These are phyloP conservation scores for Albula glossodonta DNA, from an alignment of 2,113 vertebrate species.

Conservation along the genomic window DNA sequence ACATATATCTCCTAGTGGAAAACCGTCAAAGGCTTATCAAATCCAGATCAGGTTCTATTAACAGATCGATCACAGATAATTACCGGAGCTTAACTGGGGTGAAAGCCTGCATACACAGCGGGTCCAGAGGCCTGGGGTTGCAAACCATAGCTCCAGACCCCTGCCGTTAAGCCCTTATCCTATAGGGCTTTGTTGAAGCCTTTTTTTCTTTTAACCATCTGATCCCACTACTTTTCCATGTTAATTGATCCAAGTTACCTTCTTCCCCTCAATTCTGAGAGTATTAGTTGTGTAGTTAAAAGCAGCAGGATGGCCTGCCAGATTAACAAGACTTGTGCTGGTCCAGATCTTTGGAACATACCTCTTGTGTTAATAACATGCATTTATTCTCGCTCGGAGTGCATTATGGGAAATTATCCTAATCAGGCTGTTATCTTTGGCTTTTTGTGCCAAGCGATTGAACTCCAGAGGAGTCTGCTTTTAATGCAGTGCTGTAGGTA, in stretches of 20 bases:
- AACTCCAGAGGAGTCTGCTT: conserved; percentile 6
- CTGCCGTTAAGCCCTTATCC: not conserved
- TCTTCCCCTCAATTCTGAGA: not conserved
- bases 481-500: conserved; percentile 18
- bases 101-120: not conserved
- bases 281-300: not conserved
- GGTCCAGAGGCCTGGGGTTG: not conserved
- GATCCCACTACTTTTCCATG: not conserved
- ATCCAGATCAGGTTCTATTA: not conserved
- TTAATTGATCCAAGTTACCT: not conserved
- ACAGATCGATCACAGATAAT: not conserved
- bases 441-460: not conserved
- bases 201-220: not conserved
- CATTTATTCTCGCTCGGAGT: not conserved
- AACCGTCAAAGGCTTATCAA: not conserved
- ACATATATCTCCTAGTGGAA: not conserved
- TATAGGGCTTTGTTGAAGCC: not conserved
- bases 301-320: not conserved
- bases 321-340: not conserved
- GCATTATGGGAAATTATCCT: not conserved
- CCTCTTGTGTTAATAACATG: not conserved
- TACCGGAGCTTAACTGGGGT: not conserved
- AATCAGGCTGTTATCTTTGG: conserved; percentile 1
- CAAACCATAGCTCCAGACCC: not conserved
- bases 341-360: not conserved